Conservation (phyloP, 2,113 vertebrate genomes). For the Microcebus tavaratra region DNA sequence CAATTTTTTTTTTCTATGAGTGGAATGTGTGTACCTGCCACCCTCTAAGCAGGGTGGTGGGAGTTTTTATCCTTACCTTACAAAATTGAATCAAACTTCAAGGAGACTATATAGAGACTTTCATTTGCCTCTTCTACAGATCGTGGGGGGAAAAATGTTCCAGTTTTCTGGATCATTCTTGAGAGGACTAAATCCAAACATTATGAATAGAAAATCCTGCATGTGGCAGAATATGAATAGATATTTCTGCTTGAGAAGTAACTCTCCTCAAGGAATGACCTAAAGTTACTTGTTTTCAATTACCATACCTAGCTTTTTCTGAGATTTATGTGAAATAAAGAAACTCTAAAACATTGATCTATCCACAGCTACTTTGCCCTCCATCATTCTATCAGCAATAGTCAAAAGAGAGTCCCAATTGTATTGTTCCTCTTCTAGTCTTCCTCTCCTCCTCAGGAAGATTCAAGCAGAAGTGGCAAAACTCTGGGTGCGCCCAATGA, state of each 20-base stretch:
- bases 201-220: not conserved
- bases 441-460: not conserved
- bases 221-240: not conserved
- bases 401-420: not conserved
- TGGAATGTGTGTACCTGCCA: accelerated
- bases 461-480: not conserved
- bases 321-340: not conserved
- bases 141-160: not conserved
- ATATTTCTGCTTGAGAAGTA: not conserved
- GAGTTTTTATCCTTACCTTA: not conserved
- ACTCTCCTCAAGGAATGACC: not conserved
- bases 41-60: not conserved
- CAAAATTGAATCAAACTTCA: not conserved
- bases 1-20: too few relatives aligned
- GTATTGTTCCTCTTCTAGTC: not conserved
- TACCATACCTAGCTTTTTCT: not conserved
- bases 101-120: not conserved
- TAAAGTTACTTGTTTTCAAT: not conserved
- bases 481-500: not conserved
- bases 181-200: not conserved
- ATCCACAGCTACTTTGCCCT: not conserved
- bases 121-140: not conserved
- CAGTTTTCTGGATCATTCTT: not conserved
- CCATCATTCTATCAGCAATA: not conserved
- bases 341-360: not conserved